Conservation (phyloP, 2,797 vertebrate genomes). For the Xerus rutilus region DNA sequence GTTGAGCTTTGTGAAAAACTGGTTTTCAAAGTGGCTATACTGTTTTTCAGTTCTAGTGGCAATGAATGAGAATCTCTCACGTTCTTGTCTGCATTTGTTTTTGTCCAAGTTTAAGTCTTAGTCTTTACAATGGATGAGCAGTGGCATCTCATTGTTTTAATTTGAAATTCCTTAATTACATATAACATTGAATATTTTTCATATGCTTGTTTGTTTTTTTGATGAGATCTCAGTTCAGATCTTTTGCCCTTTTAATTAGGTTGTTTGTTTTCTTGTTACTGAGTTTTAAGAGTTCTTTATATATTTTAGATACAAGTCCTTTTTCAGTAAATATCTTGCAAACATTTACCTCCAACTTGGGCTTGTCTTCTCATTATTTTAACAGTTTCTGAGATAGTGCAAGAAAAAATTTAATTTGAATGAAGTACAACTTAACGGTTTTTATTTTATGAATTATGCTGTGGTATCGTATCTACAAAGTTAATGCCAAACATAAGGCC, state of each 20-base stretch:
- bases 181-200: not conserved
- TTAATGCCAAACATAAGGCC: not conserved
- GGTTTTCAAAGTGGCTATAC: not conserved
- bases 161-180: not conserved
- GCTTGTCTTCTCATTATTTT: not conserved
- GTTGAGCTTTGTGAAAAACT: not conserved
- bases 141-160: not conserved
- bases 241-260: too few relatives aligned
- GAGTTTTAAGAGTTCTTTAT: not conserved
- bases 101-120: not conserved
- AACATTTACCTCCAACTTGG: not conserved
- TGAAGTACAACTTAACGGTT: not conserved
- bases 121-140: not conserved
- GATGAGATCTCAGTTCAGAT: not conserved
- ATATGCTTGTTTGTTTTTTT: not conserved
- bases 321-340: not conserved
- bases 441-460: not conserved
- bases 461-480: not conserved
- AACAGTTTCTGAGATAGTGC: not conserved
- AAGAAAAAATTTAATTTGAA: constrained; percentile 15
- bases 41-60: not conserved
- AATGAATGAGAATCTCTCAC: not conserved
- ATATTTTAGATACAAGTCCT: not conserved
- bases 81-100: not conserved
- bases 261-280: not conserved